phyloP scores from a whole-genome alignment of 23 tunicate species.

The Phallusia fumigata region DNA sequence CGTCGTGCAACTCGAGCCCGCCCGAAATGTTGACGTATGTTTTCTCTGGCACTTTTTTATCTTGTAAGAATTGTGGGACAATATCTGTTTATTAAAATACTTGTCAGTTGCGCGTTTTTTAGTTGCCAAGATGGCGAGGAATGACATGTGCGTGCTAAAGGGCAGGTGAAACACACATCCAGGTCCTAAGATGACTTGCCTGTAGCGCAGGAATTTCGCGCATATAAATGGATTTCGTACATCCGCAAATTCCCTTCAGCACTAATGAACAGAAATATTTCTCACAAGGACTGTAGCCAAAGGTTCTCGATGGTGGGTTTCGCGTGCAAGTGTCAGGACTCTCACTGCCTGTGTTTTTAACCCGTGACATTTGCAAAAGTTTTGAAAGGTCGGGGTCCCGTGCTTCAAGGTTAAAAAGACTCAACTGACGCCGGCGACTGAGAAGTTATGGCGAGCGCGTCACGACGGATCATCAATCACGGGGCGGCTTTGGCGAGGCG shows the following conservation, averaged over 20 bases:
- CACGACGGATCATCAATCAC: neutral
- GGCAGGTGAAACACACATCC: too few species aligned
- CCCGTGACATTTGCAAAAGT: constrained; percentile 5
- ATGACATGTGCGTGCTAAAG: too few species aligned
- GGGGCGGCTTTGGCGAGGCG: neutral
- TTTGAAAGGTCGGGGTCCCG: neutral
- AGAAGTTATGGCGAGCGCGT: neutral
- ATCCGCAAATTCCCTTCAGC: too few species aligned
- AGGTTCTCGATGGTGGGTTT: neutral
- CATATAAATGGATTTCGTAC: too few species aligned
- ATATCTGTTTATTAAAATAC: too few species aligned
- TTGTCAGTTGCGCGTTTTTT: too few species aligned
- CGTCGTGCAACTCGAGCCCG: neutral
- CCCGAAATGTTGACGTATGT: neutral
- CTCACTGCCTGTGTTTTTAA: neutral
- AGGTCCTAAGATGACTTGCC: too few species aligned
- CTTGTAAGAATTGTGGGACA: too few species aligned
- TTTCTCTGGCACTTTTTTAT: neutral
- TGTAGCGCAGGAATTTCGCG: too few species aligned
- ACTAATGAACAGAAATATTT: too few species aligned
- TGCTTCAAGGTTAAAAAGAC: neutral
- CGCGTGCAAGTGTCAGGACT: neutral
- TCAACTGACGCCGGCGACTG: neutral
- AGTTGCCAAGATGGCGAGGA: too few species aligned
- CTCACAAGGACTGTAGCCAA: neutral